Evolutionary conservation across 2,888 invertebrate species (phyloP), one percentile per base, ranked within the genome.

Genomic region (Napeogenes sylphis): DNA sequence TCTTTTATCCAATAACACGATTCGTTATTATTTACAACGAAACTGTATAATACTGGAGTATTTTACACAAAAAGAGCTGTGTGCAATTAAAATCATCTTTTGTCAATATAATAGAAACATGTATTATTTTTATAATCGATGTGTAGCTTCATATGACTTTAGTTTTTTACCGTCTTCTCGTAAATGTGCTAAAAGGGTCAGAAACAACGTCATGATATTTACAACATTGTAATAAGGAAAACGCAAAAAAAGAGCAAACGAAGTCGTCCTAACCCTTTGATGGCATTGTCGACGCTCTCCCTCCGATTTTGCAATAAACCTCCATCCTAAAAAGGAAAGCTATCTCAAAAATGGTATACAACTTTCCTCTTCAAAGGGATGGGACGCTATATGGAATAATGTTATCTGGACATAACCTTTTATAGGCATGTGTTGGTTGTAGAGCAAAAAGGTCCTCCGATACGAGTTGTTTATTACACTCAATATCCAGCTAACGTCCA

Each of bases 291-390:
- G 69, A 67, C 72, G 71, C 73, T 78, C 82, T 75, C 76, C 72
- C 73, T 81, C 78, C 80, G 75, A 80, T 81, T 77, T 74, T 77
- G 77, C 80, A 84, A 86, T 85, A 88, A 88, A 87, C 85, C 82
- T 77, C 75, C 71, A 66, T 71, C 85, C 83, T 80, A 85, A 84
- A 83, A 86, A 85, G 85, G 87, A 46, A 81, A 75, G 71, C 79
- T 81, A 81, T 83, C 81, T 80, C 80, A 79, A 87, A 87, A 87
- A 85, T 80, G 82, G 81, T 81, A 80, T 80, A 84, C 83, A 84
- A 84, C 87, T 88, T 85, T 90, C 86, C 84, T 79, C 87, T 85
- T 90, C 85, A 87, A 90, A 90, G 83, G 84, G 86, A 85, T 82
- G 79, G 80, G 78, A 80, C 79, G 85, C 84, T 80, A 86, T 84